phyloP scores from a whole-genome alignment of 2,797 vertebrate genomes.

The Rousettus madagascariensis region DNA sequence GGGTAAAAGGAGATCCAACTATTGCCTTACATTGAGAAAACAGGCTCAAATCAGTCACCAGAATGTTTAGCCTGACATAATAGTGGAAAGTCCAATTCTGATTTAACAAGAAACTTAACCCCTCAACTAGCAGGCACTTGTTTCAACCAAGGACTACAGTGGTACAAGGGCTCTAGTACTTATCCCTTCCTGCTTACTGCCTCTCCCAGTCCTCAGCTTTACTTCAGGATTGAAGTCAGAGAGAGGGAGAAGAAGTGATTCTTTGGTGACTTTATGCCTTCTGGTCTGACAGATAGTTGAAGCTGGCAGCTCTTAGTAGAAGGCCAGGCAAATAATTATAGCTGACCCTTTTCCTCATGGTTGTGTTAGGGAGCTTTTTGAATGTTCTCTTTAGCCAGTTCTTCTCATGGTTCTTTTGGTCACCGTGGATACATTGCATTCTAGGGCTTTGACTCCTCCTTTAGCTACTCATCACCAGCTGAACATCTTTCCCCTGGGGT shows the following conservation, averaged over 20 bases:
- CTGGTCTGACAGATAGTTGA: neutral
- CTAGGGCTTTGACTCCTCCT: neutral
- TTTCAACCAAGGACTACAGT: neutral
- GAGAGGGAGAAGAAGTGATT: neutral
- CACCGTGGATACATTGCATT: neutral
- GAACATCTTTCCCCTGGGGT: neutral
- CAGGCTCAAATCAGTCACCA: neutral
- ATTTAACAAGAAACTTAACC: neutral
- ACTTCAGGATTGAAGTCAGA: neutral
- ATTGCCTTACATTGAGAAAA: slow-evolving; percentile 35
- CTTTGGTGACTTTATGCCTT: neutral
- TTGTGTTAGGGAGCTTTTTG: neutral
- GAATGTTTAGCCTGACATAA: slow-evolving; percentile 3
- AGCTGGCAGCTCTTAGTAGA: neutral
- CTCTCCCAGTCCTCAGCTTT: neutral
- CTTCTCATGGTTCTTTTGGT: neutral
- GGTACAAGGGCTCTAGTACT: neutral
- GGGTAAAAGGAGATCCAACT: neutral
- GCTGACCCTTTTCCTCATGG: neutral
- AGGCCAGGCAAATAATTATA: neutral
- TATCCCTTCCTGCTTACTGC: neutral
- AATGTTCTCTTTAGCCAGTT: neutral
- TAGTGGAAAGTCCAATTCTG: slow-evolving; percentile 20
- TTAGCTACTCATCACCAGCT: neutral
- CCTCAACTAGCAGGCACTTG: neutral